Base-by-base conservation (phyloP, 2,888 invertebrate genomes). In the Neoascia interrupta region DNA sequence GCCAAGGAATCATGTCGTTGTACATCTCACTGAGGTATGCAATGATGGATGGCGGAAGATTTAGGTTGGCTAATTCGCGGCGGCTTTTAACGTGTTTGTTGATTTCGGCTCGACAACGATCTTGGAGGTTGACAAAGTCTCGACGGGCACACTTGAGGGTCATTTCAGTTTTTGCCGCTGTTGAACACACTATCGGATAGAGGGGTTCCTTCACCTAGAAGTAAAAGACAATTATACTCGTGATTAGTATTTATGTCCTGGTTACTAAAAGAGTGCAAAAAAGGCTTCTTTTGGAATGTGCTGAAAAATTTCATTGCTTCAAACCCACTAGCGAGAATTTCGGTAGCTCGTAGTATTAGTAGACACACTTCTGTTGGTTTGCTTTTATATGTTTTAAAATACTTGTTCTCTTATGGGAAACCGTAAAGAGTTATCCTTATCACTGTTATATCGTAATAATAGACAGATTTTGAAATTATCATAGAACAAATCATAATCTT, bases 131-230 rank as follows among this genome's bases (percentile, higher is more conserved):
- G 1, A 91, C 90, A 84, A 92, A 93, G 83, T 92, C 92, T 36
- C 93, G 87, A 75, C 91, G 90, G 82, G 91, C 91, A 21, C 89
- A 87, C 23, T 90, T 90, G 13, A 94, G 86, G 0, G 91, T 90
- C 92, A 94, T 93, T 87, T 93, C 92, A 1, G 94, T 94, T 88
- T 93, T 93, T 13, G 93, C 93, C 0, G 94, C 94, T 0, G 94
- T 94, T 1, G 94, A 94, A 83, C 92, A 92, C 6, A 94, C 90
- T 64, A 93, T 91, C 0, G 94, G 94, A 85, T 91, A 94, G 1
- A 94, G 88, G 1, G 92, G 91, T 81, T 92, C 91, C 63, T 91
- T 90, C 1, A 92, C 88, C 84, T 88, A 74, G 5, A 69, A 68
- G 5, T 6, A 19, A n/a, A n/a, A n/a, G n/a, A n/a, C n/a, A n/a